These are phyloP conservation scores for Rhombomys opimus DNA, from an alignment of 2,113 vertebrate species.

Conservation along the genomic window DNA sequence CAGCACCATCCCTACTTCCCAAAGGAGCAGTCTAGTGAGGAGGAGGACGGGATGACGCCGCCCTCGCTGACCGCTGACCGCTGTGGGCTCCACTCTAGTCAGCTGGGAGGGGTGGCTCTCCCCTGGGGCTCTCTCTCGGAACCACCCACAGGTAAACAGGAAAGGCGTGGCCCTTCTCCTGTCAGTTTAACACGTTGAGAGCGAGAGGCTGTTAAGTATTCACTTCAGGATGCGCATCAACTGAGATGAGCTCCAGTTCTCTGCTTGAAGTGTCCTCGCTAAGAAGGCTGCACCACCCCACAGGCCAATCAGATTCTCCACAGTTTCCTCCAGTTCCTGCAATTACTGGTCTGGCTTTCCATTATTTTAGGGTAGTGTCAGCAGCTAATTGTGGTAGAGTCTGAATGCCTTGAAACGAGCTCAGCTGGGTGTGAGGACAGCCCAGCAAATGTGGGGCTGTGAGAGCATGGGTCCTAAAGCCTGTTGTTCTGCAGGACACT, in stretches of 20 bases:
- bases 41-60: fast-evolving
- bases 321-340: constrained; percentile 65
- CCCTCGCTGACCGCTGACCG: not conserved
- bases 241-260: not conserved
- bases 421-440: constrained; percentile 67
- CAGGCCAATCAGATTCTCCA: constrained; percentile 76
- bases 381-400: constrained; percentile 77
- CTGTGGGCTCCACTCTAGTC: not conserved
- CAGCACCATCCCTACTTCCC: too few relatives aligned
- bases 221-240: too few relatives aligned
- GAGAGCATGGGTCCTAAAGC: constrained; percentile 49
- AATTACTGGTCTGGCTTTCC: constrained; percentile 79
- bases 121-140: constrained; percentile 9
- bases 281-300: not conserved
- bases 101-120: not conserved
- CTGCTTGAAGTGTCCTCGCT: constrained; percentile 31
- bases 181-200: not conserved
- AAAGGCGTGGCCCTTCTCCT: not conserved
- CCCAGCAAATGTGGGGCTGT: constrained; percentile 68
- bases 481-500: constrained; percentile 62
- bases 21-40: not conserved
- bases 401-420: constrained; percentile 79
- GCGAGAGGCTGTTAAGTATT: not conserved
- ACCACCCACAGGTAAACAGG: constrained; percentile 59
- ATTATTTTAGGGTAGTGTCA: constrained; percentile 78